phyloP scores from a whole-genome alignment of 2,113 vertebrate genomes.

The Thunnus maccoyii region DNA sequence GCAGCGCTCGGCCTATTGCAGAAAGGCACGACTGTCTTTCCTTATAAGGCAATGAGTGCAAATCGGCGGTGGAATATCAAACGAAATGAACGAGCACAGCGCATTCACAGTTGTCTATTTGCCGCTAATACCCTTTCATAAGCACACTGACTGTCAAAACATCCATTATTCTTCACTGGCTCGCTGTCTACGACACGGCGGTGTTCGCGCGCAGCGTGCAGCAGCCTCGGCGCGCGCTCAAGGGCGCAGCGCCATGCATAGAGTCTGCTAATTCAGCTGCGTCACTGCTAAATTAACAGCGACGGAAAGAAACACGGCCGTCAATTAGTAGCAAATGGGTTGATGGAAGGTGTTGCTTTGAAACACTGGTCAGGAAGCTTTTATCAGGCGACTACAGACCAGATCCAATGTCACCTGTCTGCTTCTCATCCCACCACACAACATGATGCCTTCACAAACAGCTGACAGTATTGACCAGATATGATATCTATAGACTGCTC shows the following conservation, averaged over 20 bases:
- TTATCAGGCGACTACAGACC: neutral
- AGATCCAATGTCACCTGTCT: constrained; percentile 48
- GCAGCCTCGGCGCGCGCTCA: constrained; percentile 23
- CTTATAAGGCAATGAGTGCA: constrained; percentile 83
- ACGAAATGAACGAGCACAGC: neutral
- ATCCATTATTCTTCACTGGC: neutral
- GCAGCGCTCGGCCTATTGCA: constrained; percentile 82
- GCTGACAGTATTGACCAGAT: neutral
- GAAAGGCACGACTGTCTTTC: constrained; percentile 78
- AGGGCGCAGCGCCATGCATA: neutral
- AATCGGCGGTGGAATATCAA: constrained; percentile 61
- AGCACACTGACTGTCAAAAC: neutral
- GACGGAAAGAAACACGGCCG: neutral
- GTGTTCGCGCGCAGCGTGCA: constrained; percentile 6
- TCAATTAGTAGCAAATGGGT: neutral
- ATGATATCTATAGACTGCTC: rapidly evolving
- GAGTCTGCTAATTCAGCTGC: constrained; percentile 45
- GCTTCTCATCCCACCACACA: neutral
- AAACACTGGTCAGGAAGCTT: neutral
- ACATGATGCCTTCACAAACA: neutral
- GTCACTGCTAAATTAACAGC: constrained; percentile 57
- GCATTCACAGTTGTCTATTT: neutral
- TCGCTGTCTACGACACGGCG: neutral
- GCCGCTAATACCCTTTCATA: neutral
- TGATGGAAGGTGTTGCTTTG: neutral